A percentile compares a stretch with the other conserved stretches of the same genome.
These are phyloP conservation scores for Chaetophractus vellerosus DNA, from an alignment of 2,797 vertebrate species.

Conservation along the genomic window DNA sequence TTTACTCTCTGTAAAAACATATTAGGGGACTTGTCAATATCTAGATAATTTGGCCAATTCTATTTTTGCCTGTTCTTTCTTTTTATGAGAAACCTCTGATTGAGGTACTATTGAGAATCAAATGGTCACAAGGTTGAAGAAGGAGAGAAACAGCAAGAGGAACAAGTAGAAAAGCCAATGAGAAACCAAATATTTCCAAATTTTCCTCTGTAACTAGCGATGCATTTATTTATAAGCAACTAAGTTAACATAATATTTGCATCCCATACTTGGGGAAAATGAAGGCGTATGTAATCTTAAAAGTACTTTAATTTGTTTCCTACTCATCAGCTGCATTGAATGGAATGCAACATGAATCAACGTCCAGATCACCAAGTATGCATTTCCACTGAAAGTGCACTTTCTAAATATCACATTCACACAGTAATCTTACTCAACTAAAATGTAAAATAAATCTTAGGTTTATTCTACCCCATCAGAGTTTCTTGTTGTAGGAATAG, in stretches of 20 bases:
- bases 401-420: not conserved
- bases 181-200: not conserved
- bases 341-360: not conserved
- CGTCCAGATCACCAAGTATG: not conserved
- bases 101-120: constrained; percentile 8
- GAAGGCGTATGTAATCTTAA: not conserved
- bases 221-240: not conserved
- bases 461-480: not conserved
- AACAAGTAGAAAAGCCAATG: not conserved
- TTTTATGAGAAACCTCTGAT: not conserved
- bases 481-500: not conserved
- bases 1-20: not conserved
- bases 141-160: not conserved
- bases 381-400: not conserved
- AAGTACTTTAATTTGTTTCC: not conserved
- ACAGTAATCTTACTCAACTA: constrained; percentile 1
- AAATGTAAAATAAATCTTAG: not conserved
- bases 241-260: not conserved
- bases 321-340: not conserved
- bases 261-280: not conserved
- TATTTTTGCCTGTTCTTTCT: not conserved
- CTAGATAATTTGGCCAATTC: not conserved
- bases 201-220: not conserved
- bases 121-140: not conserved
- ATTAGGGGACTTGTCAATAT: not conserved